These are phyloP conservation scores for Cataglyphis cursor DNA, from an alignment of 2,888 invertebrate genomes.

Conservation along the genomic window DNA sequence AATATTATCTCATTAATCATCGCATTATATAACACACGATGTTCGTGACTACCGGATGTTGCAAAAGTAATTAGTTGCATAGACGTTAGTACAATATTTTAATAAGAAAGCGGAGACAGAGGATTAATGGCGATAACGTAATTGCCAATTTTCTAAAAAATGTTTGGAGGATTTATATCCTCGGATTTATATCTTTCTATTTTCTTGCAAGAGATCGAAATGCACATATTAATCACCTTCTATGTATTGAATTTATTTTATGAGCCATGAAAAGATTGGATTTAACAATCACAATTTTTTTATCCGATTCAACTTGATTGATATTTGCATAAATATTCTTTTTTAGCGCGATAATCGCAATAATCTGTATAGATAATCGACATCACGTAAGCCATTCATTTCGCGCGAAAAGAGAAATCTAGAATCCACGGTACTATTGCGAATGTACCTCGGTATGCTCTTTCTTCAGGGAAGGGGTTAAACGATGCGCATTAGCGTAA, in stretches of 20 bases:
- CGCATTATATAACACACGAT: slow-evolving; percentile 47
- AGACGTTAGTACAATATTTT: slow-evolving; percentile 54
- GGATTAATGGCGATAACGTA: slow-evolving; percentile 66
- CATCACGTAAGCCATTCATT: slow-evolving; percentile 3
- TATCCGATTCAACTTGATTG: not conserved
- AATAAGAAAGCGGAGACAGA: slow-evolving; percentile 50
- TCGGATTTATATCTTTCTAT: slow-evolving; percentile 50
- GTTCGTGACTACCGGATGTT: slow-evolving; percentile 49
- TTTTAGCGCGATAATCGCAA: slow-evolving; percentile 17
- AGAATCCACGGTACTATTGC: not conserved
- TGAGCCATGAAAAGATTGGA: not conserved
- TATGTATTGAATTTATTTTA: not conserved
- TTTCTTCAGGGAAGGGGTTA: slow-evolving; percentile 10
- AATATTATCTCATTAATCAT: slow-evolving; percentile 54
- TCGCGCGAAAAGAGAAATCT: slow-evolving; percentile 1
- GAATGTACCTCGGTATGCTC: slow-evolving; percentile 21
- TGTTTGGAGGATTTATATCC: slow-evolving; percentile 62
- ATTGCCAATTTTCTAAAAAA: slow-evolving; percentile 70
- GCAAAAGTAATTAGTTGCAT: slow-evolving; percentile 57
- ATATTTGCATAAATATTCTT: not conserved
- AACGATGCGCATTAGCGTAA: slow-evolving; percentile 49
- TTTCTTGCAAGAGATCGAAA: slow-evolving; percentile 57
- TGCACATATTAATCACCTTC: slow-evolving; percentile 55
- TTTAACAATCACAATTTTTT: not conserved
- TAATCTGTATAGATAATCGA: not conserved